phyloP scores from a whole-genome alignment of 2,888 invertebrate species.

The Rambutsinella grinnellia region DNA sequence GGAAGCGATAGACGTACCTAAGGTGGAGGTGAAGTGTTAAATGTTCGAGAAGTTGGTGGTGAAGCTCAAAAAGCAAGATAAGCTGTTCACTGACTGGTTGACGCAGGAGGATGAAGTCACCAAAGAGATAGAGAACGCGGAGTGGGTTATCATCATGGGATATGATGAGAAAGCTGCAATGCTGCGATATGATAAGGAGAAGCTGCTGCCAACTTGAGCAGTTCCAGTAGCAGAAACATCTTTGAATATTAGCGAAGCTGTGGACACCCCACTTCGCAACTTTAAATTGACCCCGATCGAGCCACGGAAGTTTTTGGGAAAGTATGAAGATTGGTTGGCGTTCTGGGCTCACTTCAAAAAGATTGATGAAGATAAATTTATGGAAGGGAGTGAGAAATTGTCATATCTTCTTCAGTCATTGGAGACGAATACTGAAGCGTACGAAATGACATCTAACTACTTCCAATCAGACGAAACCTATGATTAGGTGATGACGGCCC shows the following conservation, averaged over 20 bases:
- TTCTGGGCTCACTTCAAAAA: conserved; percentile 66
- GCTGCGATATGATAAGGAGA: not conserved
- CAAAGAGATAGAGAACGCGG: not conserved
- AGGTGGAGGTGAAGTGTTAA: not conserved
- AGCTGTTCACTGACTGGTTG: not conserved
- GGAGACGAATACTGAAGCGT: not conserved
- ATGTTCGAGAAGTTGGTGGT: not conserved
- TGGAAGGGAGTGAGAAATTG: conserved; percentile 22
- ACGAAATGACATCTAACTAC: not conserved
- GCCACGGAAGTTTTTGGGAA: conserved; percentile 63
- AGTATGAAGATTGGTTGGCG: conserved; percentile 62
- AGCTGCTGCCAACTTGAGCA: not conserved
- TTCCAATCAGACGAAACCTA: not conserved
- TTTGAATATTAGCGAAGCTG: not conserved
- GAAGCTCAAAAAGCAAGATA: not conserved
- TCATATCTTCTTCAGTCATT: not conserved
- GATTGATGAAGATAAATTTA: conserved; percentile 60
- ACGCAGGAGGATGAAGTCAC: not conserved
- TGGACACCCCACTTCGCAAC: not conserved
- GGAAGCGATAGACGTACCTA: not conserved
- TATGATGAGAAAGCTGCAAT: not conserved
- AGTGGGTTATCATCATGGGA: not conserved
- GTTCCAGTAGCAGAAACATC: not conserved
- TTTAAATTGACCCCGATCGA: conserved; percentile 60
- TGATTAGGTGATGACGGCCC: not conserved